A percentile compares a stretch with the other conserved stretches of the same genome.
phyloP scores from a whole-genome alignment of 2,888 invertebrate genomes.

The Eupsilia transversa region DNA sequence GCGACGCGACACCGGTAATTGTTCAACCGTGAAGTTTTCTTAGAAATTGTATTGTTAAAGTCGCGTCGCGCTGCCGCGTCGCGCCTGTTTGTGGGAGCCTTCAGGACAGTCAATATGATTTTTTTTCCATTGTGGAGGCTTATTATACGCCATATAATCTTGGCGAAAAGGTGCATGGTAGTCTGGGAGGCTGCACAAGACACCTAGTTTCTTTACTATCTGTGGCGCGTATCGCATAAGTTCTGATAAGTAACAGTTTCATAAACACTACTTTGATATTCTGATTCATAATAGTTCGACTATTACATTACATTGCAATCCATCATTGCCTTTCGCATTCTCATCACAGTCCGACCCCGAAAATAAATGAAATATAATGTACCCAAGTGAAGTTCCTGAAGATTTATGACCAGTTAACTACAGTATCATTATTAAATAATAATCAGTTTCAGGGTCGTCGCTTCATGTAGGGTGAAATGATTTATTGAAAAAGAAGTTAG shows the following conservation, averaged over 20 bases:
- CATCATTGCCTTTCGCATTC: conserved; percentile 23
- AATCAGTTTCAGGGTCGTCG: conserved; percentile 5
- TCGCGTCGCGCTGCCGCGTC: too few relatives aligned
- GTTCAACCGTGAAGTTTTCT: too few relatives aligned
- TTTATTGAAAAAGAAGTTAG: conserved; percentile 21
- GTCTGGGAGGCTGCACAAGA: neutral
- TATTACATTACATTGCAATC: conserved; percentile 11
- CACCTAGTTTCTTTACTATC: neutral
- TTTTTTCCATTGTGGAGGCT: neutral
- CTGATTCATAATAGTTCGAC: too few relatives aligned
- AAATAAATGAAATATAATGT: too few relatives aligned
- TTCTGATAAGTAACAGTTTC: too few relatives aligned
- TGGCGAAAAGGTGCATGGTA: neutral
- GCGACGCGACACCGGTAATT: too few relatives aligned
- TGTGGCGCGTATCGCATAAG: too few relatives aligned
- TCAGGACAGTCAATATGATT: neutral
- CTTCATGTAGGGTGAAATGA: conserved; percentile 41
- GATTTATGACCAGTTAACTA: conserved; percentile 50
- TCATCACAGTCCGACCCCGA: conserved; percentile 17
- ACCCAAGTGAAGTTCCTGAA: conserved; percentile 15
- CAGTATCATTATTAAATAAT: conserved; percentile 35
- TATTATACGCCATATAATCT: neutral
- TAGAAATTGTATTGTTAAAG: too few relatives aligned
- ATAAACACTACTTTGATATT: too few relatives aligned
- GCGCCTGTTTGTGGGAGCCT: too few relatives aligned